Base-by-base conservation (phyloP, 1,140 invertebrate species). In the Heliconius nattereri region DNA sequence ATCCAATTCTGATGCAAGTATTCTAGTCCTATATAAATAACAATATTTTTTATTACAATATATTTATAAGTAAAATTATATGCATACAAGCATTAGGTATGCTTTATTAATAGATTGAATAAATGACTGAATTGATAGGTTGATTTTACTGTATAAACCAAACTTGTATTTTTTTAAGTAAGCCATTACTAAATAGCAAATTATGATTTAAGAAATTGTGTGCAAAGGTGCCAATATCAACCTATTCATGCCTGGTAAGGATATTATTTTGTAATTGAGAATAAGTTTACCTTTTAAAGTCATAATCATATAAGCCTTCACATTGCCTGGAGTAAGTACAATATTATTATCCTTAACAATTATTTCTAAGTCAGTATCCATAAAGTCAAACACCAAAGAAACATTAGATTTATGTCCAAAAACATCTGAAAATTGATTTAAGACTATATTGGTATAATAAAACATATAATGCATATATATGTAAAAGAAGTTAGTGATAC, bases 361-460 rank as follows among this genome's bases (percentile, higher is more conserved):
- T 72, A 98, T 97, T 95, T 99, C 99, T 83, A 99, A 95, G 95
- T 99, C 99, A 37, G 99, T 99, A 89, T 99, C 98, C 99, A 99
- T 99, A 89, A 99, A 99, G 93, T 99, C 99, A 95, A 99, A 99
- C 0, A 99, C 99, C 29, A 99, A 95, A 70, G 99, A 99, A n/a
- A 99, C 97, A 96, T 99, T 99, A 32, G 98, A 99, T 93, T 98
- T 97, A 85, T 99, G 97, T 45, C 99, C 99, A 96, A 99, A 99
- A 7, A 99, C 98, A 96, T 99, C 99, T 95, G 96, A 88, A 77
- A 81, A 16, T 66, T 66, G 26, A 29, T 13, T 66, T 29, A 66
- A 29, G 5, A 66, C 29, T 60, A 26, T 60, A 60, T 60, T 60
- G 3, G 9, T 71, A 23, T 37, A 19, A 32, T 35, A 20, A 11